Evolutionary conservation across 2,888 invertebrate species (phyloP).

Genomic region (Zaprionus obscuricornis): DNA sequence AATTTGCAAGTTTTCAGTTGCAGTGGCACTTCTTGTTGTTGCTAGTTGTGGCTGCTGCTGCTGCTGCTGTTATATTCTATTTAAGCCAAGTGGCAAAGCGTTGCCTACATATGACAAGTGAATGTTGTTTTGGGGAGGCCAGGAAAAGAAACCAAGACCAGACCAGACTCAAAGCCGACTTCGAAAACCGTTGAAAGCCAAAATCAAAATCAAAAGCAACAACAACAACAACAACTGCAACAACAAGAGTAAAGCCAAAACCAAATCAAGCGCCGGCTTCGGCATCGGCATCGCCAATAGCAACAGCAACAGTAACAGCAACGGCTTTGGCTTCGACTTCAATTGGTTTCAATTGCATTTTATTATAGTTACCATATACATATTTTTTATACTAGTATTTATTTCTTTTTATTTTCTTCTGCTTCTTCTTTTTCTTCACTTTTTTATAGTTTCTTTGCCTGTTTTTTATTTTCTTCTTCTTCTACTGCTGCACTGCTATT

Average conservation of each 20-base stretch:
- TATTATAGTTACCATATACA: constrained; percentile 20
- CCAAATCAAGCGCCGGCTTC: constrained; percentile 19
- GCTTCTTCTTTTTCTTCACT: constrained; percentile 1
- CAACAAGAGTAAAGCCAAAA: no score
- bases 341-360: constrained; percentile 33
- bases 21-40: background rate
- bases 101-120: constrained; percentile 63
- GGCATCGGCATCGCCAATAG: background rate
- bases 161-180: constrained; percentile 13
- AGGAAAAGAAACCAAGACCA: constrained; percentile 49
- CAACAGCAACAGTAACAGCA: background rate
- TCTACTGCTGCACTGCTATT: constrained; percentile 1
- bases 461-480: background rate
- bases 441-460: constrained; percentile 6
- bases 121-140: constrained; percentile 68
- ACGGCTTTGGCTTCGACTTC: constrained; percentile 21
- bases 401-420: constrained; percentile 3
- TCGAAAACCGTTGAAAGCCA: no score
- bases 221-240: constrained; percentile 25
- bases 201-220: constrained; percentile 26
- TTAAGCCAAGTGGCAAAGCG: constrained; percentile 51
- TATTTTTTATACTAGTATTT: constrained; percentile 13
- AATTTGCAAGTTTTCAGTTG: constrained; percentile 38
- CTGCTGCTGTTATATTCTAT: constrained; percentile 54
- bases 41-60: constrained; percentile 2